Evolutionary conservation across 2,113 vertebrate species (phyloP), one percentile per base, ranked within the genome.

Genomic region (Buteo buteo): DNA sequence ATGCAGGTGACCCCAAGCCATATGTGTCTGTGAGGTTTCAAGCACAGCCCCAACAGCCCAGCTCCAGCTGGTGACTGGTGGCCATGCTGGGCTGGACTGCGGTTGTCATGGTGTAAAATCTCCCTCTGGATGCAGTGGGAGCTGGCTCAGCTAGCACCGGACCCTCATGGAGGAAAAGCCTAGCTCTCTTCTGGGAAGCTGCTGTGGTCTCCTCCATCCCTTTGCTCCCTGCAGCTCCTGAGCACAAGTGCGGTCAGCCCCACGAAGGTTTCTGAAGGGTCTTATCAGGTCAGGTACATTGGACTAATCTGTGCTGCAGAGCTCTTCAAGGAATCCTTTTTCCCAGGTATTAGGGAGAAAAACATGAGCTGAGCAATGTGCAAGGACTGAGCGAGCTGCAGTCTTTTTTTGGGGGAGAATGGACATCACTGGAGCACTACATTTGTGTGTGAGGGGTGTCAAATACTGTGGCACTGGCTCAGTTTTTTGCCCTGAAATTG

Each of bases 71-170:
- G 22, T 12, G 74, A 29, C 70, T 3, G 24, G 21, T 28, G 65
- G 38, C 69, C 2, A 0, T 16, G 69, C 55, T 59, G 88, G 49
- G 36, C 14, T 13, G 21, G 57, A 34, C 21, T 54, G 82, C 3
- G 2, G 13, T 6, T 42, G 25, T 14, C 8, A 0, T 0, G 1
- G 17, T 32, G 47, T 1, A 19, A 65, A 34, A 54, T 6, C 31
- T 54, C 3, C 0, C 29, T 38, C 18, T 0, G 1, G 9, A 3
- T 5, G n/a, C 49, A 34, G 67, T 1, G 0, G 44, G 29, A 71
- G 54, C 45, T 6, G 0, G 57, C 70, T 29, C 0, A 0, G 52
- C 59, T 3, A 1, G 1, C 19, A 0, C 3, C 5, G 3, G 21
- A n/a, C 1, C 64, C 65, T 20, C 5, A 0, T 17, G 50, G 19